Percentiles rank a stretch among this genome's conserved stretches.
phyloP scores from a whole-genome alignment of 1,140 invertebrate species.

The Fopius arisanus region DNA sequence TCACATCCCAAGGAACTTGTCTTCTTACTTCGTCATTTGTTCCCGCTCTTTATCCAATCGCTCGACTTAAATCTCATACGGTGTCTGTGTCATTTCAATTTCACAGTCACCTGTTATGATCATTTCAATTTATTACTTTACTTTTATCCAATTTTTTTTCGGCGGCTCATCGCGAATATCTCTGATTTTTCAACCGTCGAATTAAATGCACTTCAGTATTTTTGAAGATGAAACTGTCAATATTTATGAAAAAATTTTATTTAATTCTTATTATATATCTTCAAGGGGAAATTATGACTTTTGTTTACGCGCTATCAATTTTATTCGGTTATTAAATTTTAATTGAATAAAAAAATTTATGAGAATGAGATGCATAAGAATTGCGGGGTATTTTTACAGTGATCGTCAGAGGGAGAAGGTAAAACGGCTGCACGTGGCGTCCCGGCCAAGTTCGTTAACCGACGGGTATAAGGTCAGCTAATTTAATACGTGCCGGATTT shows the following conservation, averaged over 20 bases:
- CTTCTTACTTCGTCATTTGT: neutral
- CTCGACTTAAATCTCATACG: neutral
- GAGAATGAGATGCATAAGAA: constrained; percentile 3
- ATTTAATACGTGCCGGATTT: constrained; percentile 27
- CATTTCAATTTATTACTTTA: neutral
- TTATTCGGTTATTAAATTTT: constrained; percentile 1
- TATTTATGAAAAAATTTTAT: too few species aligned
- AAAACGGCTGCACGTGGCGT: constrained; percentile 10
- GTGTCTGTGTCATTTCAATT: constrained; percentile 2
- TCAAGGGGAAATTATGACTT: neutral
- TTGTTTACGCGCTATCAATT: neutral
- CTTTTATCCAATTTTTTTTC: neutral
- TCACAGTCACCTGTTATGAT: neutral
- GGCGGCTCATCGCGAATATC: too few species aligned
- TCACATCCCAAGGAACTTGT: neutral
- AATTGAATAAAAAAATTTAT: neutral
- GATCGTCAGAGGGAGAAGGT: neutral
- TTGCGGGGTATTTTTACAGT: neutral
- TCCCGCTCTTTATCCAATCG: neutral
- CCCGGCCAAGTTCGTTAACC: constrained; percentile 32
- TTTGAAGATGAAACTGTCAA: too few species aligned
- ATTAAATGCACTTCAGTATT: too few species aligned
- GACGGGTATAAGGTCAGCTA: constrained; percentile 29
- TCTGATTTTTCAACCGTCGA: too few species aligned
- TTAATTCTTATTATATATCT: too few species aligned